phyloP scores from a whole-genome alignment of 2,113 vertebrate genomes.

The Tachycineta bicolor region DNA sequence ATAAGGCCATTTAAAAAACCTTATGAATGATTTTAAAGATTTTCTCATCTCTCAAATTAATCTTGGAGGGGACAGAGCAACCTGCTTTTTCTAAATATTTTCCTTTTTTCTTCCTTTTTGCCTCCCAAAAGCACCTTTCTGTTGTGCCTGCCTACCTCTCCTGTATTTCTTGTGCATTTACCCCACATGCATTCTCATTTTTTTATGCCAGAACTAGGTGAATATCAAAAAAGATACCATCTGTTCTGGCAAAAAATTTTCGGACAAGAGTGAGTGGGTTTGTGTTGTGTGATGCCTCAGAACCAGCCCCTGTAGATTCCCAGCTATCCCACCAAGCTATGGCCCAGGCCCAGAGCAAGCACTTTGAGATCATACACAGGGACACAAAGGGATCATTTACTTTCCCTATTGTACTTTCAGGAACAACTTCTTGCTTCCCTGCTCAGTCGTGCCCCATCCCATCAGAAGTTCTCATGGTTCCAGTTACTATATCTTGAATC shows the following conservation, averaged over 20 bases:
- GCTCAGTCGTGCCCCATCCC: rapidly evolving
- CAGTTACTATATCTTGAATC: neutral
- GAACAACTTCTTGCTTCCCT: neutral
- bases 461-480: neutral
- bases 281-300: neutral
- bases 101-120: neutral
- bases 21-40: neutral
- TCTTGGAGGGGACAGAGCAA: neutral
- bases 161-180: neutral
- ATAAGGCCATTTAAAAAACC: neutral
- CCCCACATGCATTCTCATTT: neutral
- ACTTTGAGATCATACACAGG: rapidly evolving
- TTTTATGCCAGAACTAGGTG: neutral
- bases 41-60: neutral
- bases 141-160: neutral
- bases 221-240: neutral
- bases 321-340: neutral
- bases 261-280: rapidly evolving
- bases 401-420: neutral
- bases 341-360: rapidly evolving
- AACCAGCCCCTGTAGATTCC: rapidly evolving
- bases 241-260: neutral
- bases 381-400: neutral
- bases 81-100: neutral
- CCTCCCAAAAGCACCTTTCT: neutral